Evolutionary conservation across 2,888 invertebrate species (phyloP).

Genomic region (Acholoe squamosa): DNA sequence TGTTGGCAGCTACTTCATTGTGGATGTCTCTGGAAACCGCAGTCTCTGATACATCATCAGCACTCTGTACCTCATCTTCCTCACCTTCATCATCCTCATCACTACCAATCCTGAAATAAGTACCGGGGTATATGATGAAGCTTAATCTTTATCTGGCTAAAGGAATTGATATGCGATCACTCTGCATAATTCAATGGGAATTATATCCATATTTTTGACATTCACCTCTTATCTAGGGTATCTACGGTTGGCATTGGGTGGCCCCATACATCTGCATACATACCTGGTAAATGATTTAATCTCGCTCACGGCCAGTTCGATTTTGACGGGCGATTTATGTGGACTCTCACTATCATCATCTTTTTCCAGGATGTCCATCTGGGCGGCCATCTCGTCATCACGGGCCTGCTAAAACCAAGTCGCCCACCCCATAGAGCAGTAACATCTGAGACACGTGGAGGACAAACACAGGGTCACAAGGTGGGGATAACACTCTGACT

Average conservation of each 20-base stretch:
- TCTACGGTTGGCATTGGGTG: too few species aligned
- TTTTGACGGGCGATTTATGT: constrained; percentile 74
- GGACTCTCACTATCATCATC: constrained; percentile 76
- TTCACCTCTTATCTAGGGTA: too few species aligned
- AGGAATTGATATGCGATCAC: too few species aligned
- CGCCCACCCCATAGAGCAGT: constrained; percentile 58
- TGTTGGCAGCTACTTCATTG: constrained; percentile 57
- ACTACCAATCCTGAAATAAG: constrained; percentile 80
- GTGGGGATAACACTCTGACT: background rate
- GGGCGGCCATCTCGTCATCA: constrained; percentile 80
- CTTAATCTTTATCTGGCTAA: too few species aligned
- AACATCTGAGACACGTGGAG: constrained; percentile 2
- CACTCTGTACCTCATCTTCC: constrained; percentile 66
- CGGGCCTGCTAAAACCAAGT: constrained; percentile 72
- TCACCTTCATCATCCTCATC: constrained; percentile 82
- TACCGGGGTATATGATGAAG: too few species aligned
- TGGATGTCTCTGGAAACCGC: constrained; percentile 69
- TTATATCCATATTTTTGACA: too few species aligned
- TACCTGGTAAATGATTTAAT: constrained; percentile 82
- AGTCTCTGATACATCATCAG: constrained; percentile 69
- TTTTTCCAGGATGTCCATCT: constrained; percentile 75
- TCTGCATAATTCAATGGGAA: too few species aligned
- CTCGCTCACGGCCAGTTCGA: constrained; percentile 81
- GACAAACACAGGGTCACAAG: background rate
- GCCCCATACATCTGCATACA: background rate